Evolutionary conservation across 2,888 invertebrate genomes (phyloP), one percentile per base, ranked within the genome.

Genomic region (Andrena fulva): DNA sequence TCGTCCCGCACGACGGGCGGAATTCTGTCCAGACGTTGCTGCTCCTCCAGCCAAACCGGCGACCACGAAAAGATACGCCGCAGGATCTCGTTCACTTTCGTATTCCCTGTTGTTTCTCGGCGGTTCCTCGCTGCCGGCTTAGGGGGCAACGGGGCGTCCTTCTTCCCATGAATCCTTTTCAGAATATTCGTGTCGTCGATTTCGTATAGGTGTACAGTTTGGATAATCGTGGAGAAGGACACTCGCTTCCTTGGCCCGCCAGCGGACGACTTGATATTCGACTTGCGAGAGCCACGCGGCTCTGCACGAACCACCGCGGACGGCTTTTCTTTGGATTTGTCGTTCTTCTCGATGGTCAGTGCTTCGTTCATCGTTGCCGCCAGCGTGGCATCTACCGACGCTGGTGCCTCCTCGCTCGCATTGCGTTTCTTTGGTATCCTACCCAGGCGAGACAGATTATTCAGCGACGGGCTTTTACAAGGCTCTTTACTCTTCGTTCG

Each of bases 11-110:
- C 95, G 6, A 96, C 95, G 1, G 96, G 96, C 68, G 95, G 95
- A 1, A 94, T 94, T 74, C 8, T 27, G 16, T 94, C 94, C 12
- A 93, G 92, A 64, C 92, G 92, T 29, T 93, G 91, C 90, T 96
- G 95, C 86, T 96, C 95, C 80, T 95, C 93, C 2, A 97, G 91
- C 97, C 97, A 97, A 33, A 95, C 94, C 8, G 96, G 96, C 89
- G 96, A 96, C 97, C 97, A 97, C 1, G 74, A 88, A 5, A 96
- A 94, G 83, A 97, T 95, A 82, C 95, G 95, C 82, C 95, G 93
- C 33, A 96, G 92, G 12, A 96, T 95, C 60, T 95, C 93, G 82
- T 93, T 91, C 7, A 91, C 66, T 67, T 85, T 91, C 16, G 89
- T 87, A 42, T 80, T 81, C 12, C 68, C 70, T 0, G 59, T 8